Percentiles rank a stretch among this genome's conserved stretches.
These are phyloP conservation scores for Malacoraja senta DNA, from an alignment of 2,797 vertebrate genomes.

Conservation along the genomic window DNA sequence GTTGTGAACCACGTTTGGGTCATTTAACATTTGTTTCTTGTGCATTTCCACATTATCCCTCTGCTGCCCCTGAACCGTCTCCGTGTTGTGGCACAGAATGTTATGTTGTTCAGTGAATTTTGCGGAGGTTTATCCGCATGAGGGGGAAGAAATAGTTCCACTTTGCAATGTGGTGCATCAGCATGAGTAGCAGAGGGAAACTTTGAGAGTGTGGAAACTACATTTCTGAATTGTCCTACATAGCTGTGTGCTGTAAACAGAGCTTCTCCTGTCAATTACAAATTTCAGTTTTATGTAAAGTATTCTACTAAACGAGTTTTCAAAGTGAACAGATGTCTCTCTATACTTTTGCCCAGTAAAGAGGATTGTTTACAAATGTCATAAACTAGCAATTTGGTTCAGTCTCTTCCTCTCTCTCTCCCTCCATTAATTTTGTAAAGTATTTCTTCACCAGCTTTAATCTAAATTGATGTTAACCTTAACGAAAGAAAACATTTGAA, in stretches of 20 bases:
- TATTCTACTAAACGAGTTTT: not conserved
- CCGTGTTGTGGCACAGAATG: slow-evolving; percentile 26
- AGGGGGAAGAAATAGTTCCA: slow-evolving; percentile 22
- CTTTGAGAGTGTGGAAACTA: slow-evolving; percentile 12
- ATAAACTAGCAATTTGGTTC: not conserved
- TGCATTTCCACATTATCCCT: not conserved
- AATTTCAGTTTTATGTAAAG: not conserved
- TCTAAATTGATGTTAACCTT: slow-evolving; percentile 14
- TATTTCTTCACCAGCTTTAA: not conserved
- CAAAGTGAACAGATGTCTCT: not conserved
- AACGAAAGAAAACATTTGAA: not conserved
- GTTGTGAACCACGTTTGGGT: not conserved
- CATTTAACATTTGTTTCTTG: not conserved
- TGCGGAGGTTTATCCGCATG: not conserved
- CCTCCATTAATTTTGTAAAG: not conserved
- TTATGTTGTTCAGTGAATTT: slow-evolving; percentile 5
- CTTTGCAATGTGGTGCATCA: not conserved
- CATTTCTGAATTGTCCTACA: not conserved
- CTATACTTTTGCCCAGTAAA: not conserved
- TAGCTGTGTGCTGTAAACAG: not conserved
- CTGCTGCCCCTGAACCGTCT: not conserved
- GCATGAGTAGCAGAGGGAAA: not conserved
- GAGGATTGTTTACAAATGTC: not conserved
- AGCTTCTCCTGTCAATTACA: not conserved
- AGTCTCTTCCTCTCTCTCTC: slow-evolving; percentile 7